Percentiles rank a stretch among this genome's conserved stretches.
Evolutionary conservation across 2,113 vertebrate genomes (phyloP).

Genomic region (Cephalopterus ornatus): DNA sequence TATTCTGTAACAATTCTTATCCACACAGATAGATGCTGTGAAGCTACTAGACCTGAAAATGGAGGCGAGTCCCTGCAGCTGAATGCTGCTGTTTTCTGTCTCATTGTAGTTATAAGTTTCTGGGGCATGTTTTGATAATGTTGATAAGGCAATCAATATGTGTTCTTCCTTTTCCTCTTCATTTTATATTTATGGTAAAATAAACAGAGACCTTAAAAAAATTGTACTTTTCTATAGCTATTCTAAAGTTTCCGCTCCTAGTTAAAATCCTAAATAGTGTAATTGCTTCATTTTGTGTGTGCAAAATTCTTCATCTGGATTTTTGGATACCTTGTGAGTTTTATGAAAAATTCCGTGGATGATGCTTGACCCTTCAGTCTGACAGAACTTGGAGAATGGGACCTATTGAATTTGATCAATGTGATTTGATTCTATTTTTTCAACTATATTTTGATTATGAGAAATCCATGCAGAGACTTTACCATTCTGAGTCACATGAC

Average conservation of each 20-base stretch:
- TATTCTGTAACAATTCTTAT: slow-evolving; percentile 63
- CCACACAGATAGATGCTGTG: slow-evolving; percentile 74
- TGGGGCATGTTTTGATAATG: slow-evolving; percentile 61
- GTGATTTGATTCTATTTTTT: background rate
- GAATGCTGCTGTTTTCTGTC: slow-evolving; percentile 67
- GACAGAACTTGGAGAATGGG: background rate
- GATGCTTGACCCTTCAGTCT: background rate
- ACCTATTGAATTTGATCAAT: background rate
- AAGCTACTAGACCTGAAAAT: slow-evolving; percentile 70
- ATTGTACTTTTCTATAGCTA: background rate
- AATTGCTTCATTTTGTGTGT: background rate
- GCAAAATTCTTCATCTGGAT: background rate
- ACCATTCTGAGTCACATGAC: background rate
- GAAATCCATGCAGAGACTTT: background rate
- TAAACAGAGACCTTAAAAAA: background rate
- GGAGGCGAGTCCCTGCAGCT: slow-evolving; percentile 72
- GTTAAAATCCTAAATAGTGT: background rate
- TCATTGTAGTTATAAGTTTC: slow-evolving; percentile 56
- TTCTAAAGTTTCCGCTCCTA: background rate
- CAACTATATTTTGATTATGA: background rate
- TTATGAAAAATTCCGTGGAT: background rate
- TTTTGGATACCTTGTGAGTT: background rate
- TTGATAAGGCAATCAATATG: background rate
- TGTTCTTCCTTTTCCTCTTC: background rate
- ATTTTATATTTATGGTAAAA: slow-evolving; percentile 2